Conservation (phyloP, 2,888 invertebrate genomes). For the Pollenia amentaria region DNA sequence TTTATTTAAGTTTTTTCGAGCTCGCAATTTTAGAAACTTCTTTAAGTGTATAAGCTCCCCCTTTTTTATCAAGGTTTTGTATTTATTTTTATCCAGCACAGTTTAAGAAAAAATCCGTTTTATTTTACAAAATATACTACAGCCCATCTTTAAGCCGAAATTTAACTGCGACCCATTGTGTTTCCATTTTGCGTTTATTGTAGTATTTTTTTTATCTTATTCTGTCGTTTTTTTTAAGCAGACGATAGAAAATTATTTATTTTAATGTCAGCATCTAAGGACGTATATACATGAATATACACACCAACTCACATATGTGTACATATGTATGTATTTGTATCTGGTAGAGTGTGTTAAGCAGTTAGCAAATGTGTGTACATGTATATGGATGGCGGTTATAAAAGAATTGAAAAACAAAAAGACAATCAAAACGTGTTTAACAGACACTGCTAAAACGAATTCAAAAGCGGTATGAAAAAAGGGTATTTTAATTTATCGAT, state of each 20-base stretch:
- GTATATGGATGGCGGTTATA: neutral
- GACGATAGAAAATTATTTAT: constrained; percentile 73
- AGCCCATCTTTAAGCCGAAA: neutral
- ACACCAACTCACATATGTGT: neutral
- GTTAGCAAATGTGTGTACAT: neutral
- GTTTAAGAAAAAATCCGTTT: too few species aligned
- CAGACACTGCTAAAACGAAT: neutral
- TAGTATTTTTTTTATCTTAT: neutral
- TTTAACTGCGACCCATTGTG: constrained; percentile 27
- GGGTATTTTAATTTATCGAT: too few species aligned
- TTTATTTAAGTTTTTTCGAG: too few species aligned
- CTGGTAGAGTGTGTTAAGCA: neutral
- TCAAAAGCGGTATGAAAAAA: neutral
- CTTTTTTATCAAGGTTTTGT: too few species aligned
- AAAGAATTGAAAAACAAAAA: constrained; percentile 10
- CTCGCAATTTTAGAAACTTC: too few species aligned
- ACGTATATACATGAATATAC: neutral
- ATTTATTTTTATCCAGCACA: too few species aligned
- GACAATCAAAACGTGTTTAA: neutral
- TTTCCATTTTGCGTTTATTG: constrained; percentile 2
- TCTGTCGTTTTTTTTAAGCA: constrained; percentile 42
- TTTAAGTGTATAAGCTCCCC: too few species aligned
- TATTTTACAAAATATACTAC: neutral
- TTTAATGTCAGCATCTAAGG: constrained; percentile 71
- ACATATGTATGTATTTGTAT: neutral